These are phyloP conservation scores for Drosophila nasuta DNA, from an alignment of 1,140 invertebrate species.

Conservation along the genomic window DNA sequence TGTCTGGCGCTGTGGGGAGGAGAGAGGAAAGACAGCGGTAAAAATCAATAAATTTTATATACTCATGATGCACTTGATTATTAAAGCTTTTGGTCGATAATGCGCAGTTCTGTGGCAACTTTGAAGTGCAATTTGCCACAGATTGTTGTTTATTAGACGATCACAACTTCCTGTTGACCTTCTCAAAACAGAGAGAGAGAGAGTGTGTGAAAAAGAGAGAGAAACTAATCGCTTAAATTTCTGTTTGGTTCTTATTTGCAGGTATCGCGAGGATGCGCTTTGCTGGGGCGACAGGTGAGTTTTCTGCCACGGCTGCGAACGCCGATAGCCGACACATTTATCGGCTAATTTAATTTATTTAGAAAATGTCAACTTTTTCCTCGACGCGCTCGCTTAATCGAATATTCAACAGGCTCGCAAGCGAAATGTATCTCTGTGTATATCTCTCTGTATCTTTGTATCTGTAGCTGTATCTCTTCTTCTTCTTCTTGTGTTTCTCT, in stretches of 20 bases:
- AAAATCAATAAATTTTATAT: conserved; percentile 78
- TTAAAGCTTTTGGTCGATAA: conserved; percentile 59
- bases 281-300: conserved; percentile 92
- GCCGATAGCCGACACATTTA: conserved; percentile 78
- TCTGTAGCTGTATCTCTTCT: conserved; percentile 27
- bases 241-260: conserved; percentile 82
- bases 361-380: conserved; percentile 77
- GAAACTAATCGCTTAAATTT: conserved; percentile 20
- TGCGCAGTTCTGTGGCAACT: conserved; percentile 43
- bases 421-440: conserved; percentile 45
- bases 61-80: conserved; percentile 73
- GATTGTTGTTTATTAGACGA: conserved; percentile 74
- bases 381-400: conserved; percentile 63
- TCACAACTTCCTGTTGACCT: conserved; percentile 61
- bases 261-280: conserved; percentile 91
- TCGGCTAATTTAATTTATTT: conserved; percentile 84
- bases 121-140: conserved; percentile 63
- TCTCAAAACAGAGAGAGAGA: conserved; percentile 6
- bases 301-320: conserved; percentile 51
- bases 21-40: neutral
- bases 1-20: conserved; percentile 37
- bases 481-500: conserved; percentile 49
- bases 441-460: conserved; percentile 29
- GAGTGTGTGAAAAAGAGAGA: conserved; percentile 12
- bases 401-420: conserved; percentile 68